Conservation (phyloP, 2,113 vertebrate species). For the Saccopteryx bilineata region DNA sequence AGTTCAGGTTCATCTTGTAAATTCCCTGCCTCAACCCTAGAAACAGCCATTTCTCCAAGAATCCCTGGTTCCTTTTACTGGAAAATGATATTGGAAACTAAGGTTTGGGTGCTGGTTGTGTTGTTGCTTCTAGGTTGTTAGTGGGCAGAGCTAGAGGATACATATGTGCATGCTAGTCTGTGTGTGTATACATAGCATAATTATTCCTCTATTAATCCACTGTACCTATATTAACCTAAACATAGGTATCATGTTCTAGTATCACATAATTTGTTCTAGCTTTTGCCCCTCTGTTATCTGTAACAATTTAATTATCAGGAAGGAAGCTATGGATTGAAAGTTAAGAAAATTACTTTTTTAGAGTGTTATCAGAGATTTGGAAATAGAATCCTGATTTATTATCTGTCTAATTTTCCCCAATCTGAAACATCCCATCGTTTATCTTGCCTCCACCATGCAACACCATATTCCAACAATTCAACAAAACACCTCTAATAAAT, state of each 20-base stretch:
- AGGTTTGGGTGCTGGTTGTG: neutral
- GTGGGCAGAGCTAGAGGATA: neutral
- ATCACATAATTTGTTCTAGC: neutral
- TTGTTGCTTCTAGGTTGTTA: neutral
- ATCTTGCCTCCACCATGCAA: neutral
- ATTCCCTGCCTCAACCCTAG: neutral
- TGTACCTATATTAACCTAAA: neutral
- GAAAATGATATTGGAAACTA: neutral
- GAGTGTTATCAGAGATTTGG: neutral
- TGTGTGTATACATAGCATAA: neutral
- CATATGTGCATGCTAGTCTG: neutral
- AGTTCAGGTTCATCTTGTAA: neutral
- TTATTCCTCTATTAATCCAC: neutral
- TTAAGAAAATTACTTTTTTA: neutral
- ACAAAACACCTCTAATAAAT: neutral
- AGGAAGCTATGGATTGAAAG: neutral
- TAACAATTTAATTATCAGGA: conserved; percentile 25
- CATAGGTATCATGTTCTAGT: neutral
- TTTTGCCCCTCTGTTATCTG: neutral
- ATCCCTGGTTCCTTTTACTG: neutral
- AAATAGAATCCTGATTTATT: neutral
- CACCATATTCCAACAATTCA: neutral
- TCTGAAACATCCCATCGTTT: conserved; percentile 28
- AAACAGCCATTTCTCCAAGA: neutral
- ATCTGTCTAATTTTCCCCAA: neutral